Percentiles rank a stretch among this genome's conserved stretches.
Evolutionary conservation across 2,888 invertebrate genomes (phyloP).

Genomic region (Brachynemurus nebulosus): DNA sequence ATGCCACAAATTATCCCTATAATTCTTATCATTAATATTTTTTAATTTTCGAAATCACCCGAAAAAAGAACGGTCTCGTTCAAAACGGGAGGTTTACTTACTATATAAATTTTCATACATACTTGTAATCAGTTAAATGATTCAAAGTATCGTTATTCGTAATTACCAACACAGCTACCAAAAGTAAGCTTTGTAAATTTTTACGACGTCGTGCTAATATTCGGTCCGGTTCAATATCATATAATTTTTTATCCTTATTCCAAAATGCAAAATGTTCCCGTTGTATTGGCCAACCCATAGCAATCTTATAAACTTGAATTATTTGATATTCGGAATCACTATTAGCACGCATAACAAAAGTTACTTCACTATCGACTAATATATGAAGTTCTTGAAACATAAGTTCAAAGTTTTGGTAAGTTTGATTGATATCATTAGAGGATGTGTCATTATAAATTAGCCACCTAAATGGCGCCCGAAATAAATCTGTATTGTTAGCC

Average conservation of each 20-base stretch:
- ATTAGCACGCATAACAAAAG: conserved; percentile 27
- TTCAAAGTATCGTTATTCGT: conserved; percentile 43
- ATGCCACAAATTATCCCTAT: too few species aligned
- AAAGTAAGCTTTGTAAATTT: conserved; percentile 32
- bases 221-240: conserved; percentile 13
- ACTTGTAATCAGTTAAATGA: conserved; percentile 46
- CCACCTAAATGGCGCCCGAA: conserved; percentile 40
- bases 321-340: conserved; percentile 20
- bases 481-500: conserved; percentile 33
- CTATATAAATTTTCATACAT: too few species aligned
- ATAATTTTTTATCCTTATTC: conserved; percentile 15
- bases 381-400: conserved; percentile 20
- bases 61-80: too few species aligned
- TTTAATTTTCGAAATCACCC: too few species aligned
- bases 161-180: conserved; percentile 42
- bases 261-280: conserved; percentile 23
- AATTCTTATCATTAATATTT: too few species aligned
- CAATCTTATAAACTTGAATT: conserved; percentile 22
- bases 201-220: conserved; percentile 29
- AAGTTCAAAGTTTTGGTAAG: not conserved
- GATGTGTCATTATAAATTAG: conserved; percentile 22
- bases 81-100: too few species aligned
- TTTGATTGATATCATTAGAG: not conserved
- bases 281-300: conserved; percentile 15
- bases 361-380: conserved; percentile 38